phyloP scores from a whole-genome alignment of 2,888 invertebrate species.

The Tenthredo notha region DNA sequence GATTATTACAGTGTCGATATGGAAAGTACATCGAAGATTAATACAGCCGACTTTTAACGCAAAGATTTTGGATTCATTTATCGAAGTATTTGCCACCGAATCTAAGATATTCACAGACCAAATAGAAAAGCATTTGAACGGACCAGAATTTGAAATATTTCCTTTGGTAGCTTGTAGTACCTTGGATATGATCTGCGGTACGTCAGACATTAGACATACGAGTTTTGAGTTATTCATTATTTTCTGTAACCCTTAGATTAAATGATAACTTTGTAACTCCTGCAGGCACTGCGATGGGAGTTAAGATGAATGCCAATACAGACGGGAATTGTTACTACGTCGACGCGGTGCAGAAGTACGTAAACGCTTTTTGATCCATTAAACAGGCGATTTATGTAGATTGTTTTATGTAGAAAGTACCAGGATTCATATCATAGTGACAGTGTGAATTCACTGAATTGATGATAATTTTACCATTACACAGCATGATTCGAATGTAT shows the following conservation, averaged over 20 bases:
- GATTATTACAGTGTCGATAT: background rate
- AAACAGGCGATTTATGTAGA: too few relatives aligned
- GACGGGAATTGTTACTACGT: conserved; percentile 76
- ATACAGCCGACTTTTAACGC: background rate
- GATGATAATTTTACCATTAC: background rate
- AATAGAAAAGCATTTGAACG: conserved; percentile 75
- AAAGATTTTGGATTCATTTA: conserved; percentile 65
- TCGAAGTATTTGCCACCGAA: conserved; percentile 83
- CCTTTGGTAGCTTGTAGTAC: conserved; percentile 81
- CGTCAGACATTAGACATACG: conserved; percentile 53
- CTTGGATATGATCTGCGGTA: conserved; percentile 84
- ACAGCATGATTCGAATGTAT: background rate
- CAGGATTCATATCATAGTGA: too few relatives aligned
- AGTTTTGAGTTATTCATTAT: background rate
- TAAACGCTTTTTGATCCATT: background rate
- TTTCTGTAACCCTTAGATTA: background rate
- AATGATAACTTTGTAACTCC: conserved; percentile 58
- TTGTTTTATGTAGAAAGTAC: too few relatives aligned
- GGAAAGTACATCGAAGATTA: background rate
- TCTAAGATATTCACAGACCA: conserved; percentile 79
- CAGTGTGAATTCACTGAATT: too few relatives aligned
- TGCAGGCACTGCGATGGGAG: conserved; percentile 89
- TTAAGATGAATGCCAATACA: conserved; percentile 68
- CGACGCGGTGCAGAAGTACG: background rate
- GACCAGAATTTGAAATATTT: conserved; percentile 79